These are phyloP conservation scores for Chrysochloris asiatica DNA, from an alignment of 2,113 vertebrate species.

Conservation along the genomic window DNA sequence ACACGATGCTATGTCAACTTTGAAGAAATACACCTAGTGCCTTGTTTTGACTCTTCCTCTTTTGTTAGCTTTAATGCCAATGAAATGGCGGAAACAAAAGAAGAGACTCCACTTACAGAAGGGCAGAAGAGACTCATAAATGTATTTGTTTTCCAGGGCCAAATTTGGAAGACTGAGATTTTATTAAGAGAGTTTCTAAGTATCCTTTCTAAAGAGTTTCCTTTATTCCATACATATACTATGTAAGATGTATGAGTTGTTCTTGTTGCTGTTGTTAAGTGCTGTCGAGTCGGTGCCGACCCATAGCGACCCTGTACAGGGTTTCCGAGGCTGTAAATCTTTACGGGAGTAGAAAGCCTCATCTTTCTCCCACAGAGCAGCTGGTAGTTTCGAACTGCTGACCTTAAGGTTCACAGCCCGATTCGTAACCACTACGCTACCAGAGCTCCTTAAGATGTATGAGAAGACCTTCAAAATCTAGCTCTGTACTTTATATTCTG, in stretches of 20 bases:
- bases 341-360: too few relatives aligned
- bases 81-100: not conserved
- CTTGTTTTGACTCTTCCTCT: not conserved
- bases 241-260: not conserved
- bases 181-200: not conserved
- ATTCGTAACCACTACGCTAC: too few relatives aligned
- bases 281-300: too few relatives aligned
- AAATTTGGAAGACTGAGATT: not conserved
- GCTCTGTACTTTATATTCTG: not conserved
- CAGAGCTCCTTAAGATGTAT: not conserved
- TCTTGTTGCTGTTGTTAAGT: too few relatives aligned
- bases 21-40: not conserved
- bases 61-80: not conserved
- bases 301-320: too few relatives aligned
- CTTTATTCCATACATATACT: not conserved
- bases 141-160: not conserved
- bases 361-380: too few relatives aligned
- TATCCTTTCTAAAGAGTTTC: not conserved
- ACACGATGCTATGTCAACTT: not conserved
- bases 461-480: not conserved
- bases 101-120: not conserved
- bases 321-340: too few relatives aligned
- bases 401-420: too few relatives aligned
- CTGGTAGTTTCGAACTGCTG: too few relatives aligned
- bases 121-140: not conserved